Evolutionary conservation across 1,140 invertebrate genomes (phyloP).

Genomic region (Thaumatotibia leucotreta): DNA sequence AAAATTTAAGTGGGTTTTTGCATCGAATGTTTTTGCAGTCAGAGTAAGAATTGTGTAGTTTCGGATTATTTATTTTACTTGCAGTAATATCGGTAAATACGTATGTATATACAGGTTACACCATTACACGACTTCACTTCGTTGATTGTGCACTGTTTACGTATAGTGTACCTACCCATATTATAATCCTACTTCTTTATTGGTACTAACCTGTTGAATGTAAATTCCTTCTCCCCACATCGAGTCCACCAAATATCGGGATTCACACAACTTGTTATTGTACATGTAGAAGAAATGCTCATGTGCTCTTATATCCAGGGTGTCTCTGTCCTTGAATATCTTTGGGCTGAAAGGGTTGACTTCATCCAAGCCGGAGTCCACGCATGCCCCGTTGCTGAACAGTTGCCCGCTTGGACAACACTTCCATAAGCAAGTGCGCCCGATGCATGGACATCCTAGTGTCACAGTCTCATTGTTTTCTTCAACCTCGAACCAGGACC

Average conservation of each 20-base stretch:
- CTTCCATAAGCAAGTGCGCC: slow-evolving; percentile 50
- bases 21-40: no score
- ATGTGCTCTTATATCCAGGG: slow-evolving; percentile 30
- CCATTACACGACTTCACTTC: no score
- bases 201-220: slow-evolving; percentile 50
- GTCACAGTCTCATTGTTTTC: slow-evolving; percentile 26
- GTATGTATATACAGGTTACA: no score
- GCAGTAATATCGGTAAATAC: no score
- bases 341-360: slow-evolving; percentile 51
- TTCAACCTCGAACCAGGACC: slow-evolving; percentile 43
- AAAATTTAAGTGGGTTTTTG: no score
- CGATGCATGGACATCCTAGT: slow-evolving; percentile 54
- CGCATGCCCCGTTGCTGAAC: slow-evolving; percentile 35
- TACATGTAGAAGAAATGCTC: slow-evolving; percentile 54
- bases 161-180: no score
- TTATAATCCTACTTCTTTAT: not conserved
- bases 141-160: no score
- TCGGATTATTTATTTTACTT: no score
- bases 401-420: slow-evolving; percentile 41
- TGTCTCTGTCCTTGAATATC: slow-evolving; percentile 39
- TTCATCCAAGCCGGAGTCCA: slow-evolving; percentile 23
- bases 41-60: no score
- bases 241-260: slow-evolving; percentile 52
- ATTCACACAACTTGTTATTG: slow-evolving; percentile 25
- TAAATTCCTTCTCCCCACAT: slow-evolving; percentile 32